Percentiles rank a stretch among this genome's conserved stretches.
phyloP scores from a whole-genome alignment of 2,113 vertebrate species.

The Siniperca chuatsi region DNA sequence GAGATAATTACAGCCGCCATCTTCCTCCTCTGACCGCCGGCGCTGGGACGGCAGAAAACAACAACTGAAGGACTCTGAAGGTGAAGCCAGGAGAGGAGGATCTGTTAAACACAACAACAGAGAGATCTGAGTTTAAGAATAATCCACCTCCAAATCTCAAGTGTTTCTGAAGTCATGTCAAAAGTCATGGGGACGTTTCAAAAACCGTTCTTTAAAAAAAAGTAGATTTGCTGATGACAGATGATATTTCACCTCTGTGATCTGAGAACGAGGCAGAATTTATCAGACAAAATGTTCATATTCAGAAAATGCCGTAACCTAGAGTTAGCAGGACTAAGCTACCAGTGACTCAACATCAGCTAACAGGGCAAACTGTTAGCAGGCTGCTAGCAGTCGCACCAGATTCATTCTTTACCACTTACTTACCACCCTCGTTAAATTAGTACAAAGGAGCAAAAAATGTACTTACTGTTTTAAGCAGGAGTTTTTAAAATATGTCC shows the following conservation, averaged over 20 bases:
- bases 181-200: background rate
- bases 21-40: too few species aligned
- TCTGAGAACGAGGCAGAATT: background rate
- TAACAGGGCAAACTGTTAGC: too few species aligned
- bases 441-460: too few species aligned
- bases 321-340: too few species aligned
- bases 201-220: background rate
- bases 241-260: background rate
- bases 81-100: slow-evolving; percentile 3
- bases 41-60: background rate
- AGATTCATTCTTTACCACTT: too few species aligned
- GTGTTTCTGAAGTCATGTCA: background rate
- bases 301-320: background rate
- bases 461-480: too few species aligned
- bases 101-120: slow-evolving; percentile 1
- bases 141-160: slow-evolving; percentile 17
- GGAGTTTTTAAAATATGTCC: too few species aligned
- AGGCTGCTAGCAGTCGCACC: too few species aligned
- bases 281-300: background rate
- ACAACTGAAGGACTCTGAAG: background rate
- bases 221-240: slow-evolving; percentile 32
- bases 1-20: slow-evolving; percentile 43
- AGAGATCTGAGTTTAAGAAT: background rate
- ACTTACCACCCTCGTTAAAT: too few species aligned
- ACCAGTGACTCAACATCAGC: too few species aligned